These are phyloP conservation scores for Cryptocephalus primarius DNA, from an alignment of 2,888 invertebrate genomes.

Conservation along the genomic window DNA sequence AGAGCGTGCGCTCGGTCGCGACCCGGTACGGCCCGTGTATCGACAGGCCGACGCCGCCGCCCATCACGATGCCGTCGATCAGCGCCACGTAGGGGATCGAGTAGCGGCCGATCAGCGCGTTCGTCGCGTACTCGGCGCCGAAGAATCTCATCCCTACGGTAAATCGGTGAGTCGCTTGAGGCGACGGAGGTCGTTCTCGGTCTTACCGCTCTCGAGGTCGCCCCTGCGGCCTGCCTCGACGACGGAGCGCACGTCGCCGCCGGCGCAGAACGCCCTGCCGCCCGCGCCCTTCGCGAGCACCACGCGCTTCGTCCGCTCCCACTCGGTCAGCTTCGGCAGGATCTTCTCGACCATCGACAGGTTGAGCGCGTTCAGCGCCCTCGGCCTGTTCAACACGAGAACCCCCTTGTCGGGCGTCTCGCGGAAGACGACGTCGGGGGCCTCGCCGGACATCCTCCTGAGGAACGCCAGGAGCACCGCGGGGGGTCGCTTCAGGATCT, in stretches of 20 bases:
- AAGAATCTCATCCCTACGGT: slow-evolving; percentile 52
- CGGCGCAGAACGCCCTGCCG: slow-evolving; percentile 91
- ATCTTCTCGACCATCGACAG: slow-evolving; percentile 61
- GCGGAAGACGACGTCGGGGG: slow-evolving; percentile 30
- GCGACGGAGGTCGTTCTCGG: too few species aligned
- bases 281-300: slow-evolving; percentile 42
- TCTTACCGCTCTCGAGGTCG: slow-evolving; percentile 44
- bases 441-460: slow-evolving; percentile 24
- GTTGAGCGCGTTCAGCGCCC: slow-evolving; percentile 67
- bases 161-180: too few species aligned
- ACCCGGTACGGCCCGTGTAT: slow-evolving; percentile 89
- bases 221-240: slow-evolving; percentile 56
- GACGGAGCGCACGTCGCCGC: slow-evolving; percentile 82
- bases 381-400: slow-evolving; percentile 62
- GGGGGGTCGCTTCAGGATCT: too few species aligned
- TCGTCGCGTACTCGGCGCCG: slow-evolving; percentile 72
- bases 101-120: slow-evolving; percentile 79
- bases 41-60: slow-evolving; percentile 91
- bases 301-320: slow-evolving; percentile 43
- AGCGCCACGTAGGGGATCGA: slow-evolving; percentile 85
- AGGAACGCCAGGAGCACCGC: too few species aligned
- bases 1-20: slow-evolving; percentile 87
- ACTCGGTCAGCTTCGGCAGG: slow-evolving; percentile 45
- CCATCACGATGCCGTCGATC: slow-evolving; percentile 95
- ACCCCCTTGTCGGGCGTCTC: slow-evolving; percentile 42